Evolutionary conservation across 2,113 vertebrate species (phyloP).

Genomic region (Paramisgurnus dabryanus): DNA sequence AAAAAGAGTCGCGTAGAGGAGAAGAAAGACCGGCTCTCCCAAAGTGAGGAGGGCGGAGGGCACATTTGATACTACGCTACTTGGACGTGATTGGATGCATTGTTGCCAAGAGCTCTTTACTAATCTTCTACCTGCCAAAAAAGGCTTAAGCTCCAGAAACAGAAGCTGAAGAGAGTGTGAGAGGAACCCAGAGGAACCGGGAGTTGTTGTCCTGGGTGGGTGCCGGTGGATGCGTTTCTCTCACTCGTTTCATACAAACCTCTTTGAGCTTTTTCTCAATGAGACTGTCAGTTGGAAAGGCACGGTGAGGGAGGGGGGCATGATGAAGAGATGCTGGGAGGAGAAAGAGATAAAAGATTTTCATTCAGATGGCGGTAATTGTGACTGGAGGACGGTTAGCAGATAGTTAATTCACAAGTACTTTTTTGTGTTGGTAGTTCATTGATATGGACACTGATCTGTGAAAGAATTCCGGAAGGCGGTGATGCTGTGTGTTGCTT

Average conservation of each 20-base stretch:
- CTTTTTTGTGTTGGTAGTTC: slow-evolving; percentile 32
- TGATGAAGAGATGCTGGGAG: slow-evolving; percentile 44
- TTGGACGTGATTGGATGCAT: slow-evolving; percentile 90
- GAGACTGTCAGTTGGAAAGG: slow-evolving; percentile 71
- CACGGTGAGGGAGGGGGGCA: slow-evolving; percentile 36
- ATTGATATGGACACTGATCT: slow-evolving; percentile 31
- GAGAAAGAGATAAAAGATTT: slow-evolving; percentile 81
- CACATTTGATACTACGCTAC: slow-evolving; percentile 89
- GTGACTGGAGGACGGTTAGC: slow-evolving; percentile 45
- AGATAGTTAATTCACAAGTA: slow-evolving; percentile 24
- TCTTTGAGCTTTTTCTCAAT: slow-evolving; percentile 76
- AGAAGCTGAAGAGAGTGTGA: slow-evolving; percentile 73
- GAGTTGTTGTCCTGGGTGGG: slow-evolving; percentile 62
- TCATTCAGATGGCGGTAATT: slow-evolving; percentile 76
- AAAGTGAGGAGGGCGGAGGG: slow-evolving; percentile 84
- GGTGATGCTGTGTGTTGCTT: slow-evolving; percentile 6
- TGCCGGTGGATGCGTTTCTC: slow-evolving; percentile 60
- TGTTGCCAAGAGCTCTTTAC: slow-evolving; percentile 81
- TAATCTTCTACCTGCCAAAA: slow-evolving; percentile 87
- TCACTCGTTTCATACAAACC: slow-evolving; percentile 64
- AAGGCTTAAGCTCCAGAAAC: slow-evolving; percentile 70
- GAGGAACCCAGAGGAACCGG: slow-evolving; percentile 52
- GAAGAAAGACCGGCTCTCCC: slow-evolving; percentile 83
- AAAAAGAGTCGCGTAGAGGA: slow-evolving; percentile 62
- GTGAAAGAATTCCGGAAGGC: slow-evolving; percentile 33